These are phyloP conservation scores for Deilephila porcellus DNA, from an alignment of 2,888 invertebrate genomes.

Conservation along the genomic window DNA sequence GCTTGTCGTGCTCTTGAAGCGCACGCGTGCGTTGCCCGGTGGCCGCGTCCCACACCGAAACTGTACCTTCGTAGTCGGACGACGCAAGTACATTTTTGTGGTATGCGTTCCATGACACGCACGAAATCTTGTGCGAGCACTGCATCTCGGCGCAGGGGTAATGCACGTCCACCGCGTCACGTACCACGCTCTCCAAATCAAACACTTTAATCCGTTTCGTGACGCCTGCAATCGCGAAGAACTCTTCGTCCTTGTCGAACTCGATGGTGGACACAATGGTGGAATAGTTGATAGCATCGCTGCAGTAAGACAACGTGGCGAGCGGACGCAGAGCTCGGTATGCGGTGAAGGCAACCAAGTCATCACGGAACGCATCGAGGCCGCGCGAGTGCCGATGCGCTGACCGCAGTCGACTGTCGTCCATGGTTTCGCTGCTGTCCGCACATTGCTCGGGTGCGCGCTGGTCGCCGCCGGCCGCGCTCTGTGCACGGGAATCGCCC, in stretches of 20 bases:
- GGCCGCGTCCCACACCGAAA: constrained; percentile 96
- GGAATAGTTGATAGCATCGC: constrained; percentile 94
- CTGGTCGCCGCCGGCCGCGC: constrained; percentile 54
- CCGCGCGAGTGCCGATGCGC: constrained; percentile 60
- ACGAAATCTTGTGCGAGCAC: constrained; percentile 96
- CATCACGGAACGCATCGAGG: constrained; percentile 91
- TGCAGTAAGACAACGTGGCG: constrained; percentile 95
- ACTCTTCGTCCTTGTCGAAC: constrained; percentile 98
- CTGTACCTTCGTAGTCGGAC: constrained; percentile 97
- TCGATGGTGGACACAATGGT: constrained; percentile 96
- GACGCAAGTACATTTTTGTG: constrained; percentile 93
- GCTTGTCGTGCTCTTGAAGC: constrained; percentile 93
- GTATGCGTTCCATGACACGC: constrained; percentile 97
- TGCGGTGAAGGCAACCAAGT: constrained; percentile 93
- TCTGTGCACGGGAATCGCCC: constrained; percentile 52
- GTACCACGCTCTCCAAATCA: constrained; percentile 93
- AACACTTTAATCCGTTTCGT: constrained; percentile 97
- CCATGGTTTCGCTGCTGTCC: constrained; percentile 43
- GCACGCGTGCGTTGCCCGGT: constrained; percentile 90
- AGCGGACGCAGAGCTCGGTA: constrained; percentile 90
- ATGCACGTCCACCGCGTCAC: constrained; percentile 95
- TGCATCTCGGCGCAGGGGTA: constrained; percentile 96
- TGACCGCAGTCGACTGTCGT: constrained; percentile 67
- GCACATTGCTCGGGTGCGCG: constrained; percentile 51
- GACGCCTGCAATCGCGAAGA: constrained; percentile 97